Evolutionary conservation across 2,888 invertebrate genomes (phyloP).

Genomic region (Ypsolopha scabrella): DNA sequence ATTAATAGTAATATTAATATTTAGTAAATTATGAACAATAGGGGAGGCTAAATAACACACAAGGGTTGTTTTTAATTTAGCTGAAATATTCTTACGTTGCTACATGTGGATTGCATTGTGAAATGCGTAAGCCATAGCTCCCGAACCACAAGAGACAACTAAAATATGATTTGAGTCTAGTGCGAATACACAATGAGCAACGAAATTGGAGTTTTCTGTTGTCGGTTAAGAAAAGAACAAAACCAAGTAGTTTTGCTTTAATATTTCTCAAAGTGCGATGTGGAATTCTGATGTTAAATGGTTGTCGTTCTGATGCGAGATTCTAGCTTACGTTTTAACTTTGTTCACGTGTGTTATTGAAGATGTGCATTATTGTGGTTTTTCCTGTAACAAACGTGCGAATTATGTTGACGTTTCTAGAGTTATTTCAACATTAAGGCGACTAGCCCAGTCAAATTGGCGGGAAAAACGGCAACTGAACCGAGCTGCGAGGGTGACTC

Average conservation of each 20-base stretch:
- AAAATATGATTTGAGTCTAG: slow-evolving; percentile 42
- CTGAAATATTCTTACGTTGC: too few relatives aligned
- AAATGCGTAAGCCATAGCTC: not conserved
- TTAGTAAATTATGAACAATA: too few relatives aligned
- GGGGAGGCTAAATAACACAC: too few relatives aligned
- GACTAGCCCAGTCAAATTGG: too few relatives aligned
- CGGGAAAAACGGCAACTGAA: too few relatives aligned
- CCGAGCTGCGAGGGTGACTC: too few relatives aligned
- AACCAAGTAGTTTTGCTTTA: slow-evolving; percentile 27
- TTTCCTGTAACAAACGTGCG: not conserved
- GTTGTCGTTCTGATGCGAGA: not conserved
- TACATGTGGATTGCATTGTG: too few relatives aligned
- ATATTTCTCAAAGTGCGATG: slow-evolving; percentile 26
- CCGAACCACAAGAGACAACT: slow-evolving; percentile 23
- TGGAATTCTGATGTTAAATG: slow-evolving; percentile 15
- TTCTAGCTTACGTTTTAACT: slow-evolving; percentile 3
- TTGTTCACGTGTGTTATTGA: not conserved
- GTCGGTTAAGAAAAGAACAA: slow-evolving; percentile 31
- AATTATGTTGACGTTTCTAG: not conserved
- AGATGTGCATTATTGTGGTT: not conserved
- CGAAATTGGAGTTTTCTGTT: slow-evolving; percentile 39
- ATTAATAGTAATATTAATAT: too few relatives aligned
- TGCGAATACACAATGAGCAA: slow-evolving; percentile 42
- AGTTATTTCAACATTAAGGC: too few relatives aligned
- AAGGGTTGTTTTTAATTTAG: too few relatives aligned